Percentiles rank a stretch among this genome's conserved stretches.
These are phyloP conservation scores for Vesta saturnalis DNA, from an alignment of 2,888 invertebrate genomes.

Conservation along the genomic window DNA sequence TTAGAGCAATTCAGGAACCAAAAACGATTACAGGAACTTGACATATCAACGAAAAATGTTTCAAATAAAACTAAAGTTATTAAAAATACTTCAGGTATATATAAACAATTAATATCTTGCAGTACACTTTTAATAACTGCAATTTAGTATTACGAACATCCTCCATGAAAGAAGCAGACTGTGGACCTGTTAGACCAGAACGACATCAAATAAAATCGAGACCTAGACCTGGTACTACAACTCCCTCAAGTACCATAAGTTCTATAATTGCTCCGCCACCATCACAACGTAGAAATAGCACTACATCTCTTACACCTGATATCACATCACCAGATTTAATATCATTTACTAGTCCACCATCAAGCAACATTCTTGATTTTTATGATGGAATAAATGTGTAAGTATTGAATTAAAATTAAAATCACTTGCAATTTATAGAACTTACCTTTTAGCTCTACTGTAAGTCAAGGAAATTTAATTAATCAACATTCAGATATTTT, in stretches of 20 bases:
- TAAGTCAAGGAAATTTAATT: neutral
- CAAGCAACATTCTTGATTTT: constrained; percentile 35
- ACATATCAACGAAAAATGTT: constrained; percentile 45
- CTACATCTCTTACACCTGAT: constrained; percentile 51
- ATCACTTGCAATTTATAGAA: neutral
- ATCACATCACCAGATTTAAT: constrained; percentile 70
- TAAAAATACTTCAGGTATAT: constrained; percentile 52
- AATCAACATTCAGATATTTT: constrained; percentile 11
- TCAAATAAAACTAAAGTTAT: constrained; percentile 27
- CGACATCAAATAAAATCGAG: constrained; percentile 65
- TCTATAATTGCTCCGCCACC: constrained; percentile 64
- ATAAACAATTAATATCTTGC: constrained; percentile 5
- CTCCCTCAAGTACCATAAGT: constrained; percentile 61
- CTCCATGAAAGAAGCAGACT: constrained; percentile 59
- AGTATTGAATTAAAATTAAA: neutral
- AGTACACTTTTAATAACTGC: neutral
- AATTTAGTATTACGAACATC: constrained; percentile 55
- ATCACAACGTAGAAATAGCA: constrained; percentile 30
- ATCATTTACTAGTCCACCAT: constrained; percentile 73
- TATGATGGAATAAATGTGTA: constrained; percentile 42
- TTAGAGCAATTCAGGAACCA: constrained; percentile 82
- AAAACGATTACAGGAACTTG: constrained; percentile 64
- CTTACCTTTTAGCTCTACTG: constrained; percentile 2
- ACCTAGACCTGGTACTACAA: constrained; percentile 68
- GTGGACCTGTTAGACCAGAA: constrained; percentile 50